Evolutionary conservation across 2,797 vertebrate genomes (phyloP), one percentile per base, ranked within the genome.

Genomic region (Pangasius mekongensis): DNA sequence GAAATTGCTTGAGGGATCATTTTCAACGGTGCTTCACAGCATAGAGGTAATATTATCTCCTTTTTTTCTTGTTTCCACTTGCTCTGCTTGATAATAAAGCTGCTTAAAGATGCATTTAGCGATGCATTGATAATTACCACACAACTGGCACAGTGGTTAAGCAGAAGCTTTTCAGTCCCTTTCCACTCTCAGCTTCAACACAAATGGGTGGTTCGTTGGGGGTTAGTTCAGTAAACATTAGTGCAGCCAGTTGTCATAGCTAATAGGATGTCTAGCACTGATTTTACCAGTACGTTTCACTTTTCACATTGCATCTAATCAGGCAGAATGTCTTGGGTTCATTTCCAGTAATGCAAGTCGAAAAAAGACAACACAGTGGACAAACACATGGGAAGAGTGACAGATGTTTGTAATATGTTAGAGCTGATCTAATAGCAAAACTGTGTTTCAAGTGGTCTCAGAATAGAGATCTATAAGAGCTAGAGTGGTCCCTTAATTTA

Each of bases 81-180:
- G n/a, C 76, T 62, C 43, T 62, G 30, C 39, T 76, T 69, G 66
- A 86, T 86, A 89, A 88, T 89, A 69, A 67, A 84, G 58, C 69
- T 88, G 87, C 80, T 76, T 62, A 84, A 64, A 67, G 73, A 88
- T 89, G 66, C 81, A 18, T 89, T 87, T 76, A 91, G 84, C 66
- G 66, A 85, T 77, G 56, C 86, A 73, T 52, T 85, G 33, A 81
- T 88, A 77, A 87, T 83, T 78, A 84, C 22, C 36, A 49, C n/a
- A 73, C 66, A 86, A 83, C 24, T 30, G 20, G 82, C 52, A 7
- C 64, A 64, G 56, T 85, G 20, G 43, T 60, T 56, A 7, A 67
- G 43, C 52, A 52, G 20, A 74, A 47, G 76, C 86, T 87, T 64
- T 69, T 87, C 16, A 16, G 86, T 83, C 43, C 33, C 84, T 74